Evolutionary conservation across 2,888 invertebrate genomes (phyloP).

Genomic region (Ptychoptera albimana): DNA sequence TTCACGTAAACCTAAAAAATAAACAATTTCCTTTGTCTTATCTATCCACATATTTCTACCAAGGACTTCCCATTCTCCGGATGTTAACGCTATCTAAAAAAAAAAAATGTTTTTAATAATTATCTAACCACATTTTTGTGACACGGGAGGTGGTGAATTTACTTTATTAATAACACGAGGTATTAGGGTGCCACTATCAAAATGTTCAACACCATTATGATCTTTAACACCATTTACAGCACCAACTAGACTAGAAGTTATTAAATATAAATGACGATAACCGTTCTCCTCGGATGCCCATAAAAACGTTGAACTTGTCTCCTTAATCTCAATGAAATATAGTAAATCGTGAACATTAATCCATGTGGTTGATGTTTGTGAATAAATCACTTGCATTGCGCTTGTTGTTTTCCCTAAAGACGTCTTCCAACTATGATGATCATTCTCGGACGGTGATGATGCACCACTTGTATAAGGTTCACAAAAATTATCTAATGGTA

Average conservation of each 20-base stretch:
- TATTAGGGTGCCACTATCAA: constrained; percentile 22
- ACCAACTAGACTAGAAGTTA: constrained; percentile 44
- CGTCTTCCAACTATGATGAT: constrained; percentile 28
- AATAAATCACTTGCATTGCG: constrained; percentile 29
- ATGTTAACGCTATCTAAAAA: constrained; percentile 51
- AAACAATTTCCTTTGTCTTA: constrained; percentile 57
- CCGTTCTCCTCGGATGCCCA: constrained; percentile 91
- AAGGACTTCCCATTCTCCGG: constrained; percentile 88
- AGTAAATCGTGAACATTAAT: constrained; percentile 86
- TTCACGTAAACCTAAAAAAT: constrained; percentile 81
- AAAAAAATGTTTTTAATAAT: neutral
- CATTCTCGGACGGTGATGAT: constrained; percentile 27
- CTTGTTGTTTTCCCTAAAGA: constrained; percentile 24
- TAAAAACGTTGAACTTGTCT: constrained; percentile 46
- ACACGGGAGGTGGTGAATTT: neutral
- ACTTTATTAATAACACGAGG: constrained; percentile 51
- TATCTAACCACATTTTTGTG: neutral
- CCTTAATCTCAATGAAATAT: constrained; percentile 49
- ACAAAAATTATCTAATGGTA: constrained; percentile 64
- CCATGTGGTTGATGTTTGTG: constrained; percentile 59
- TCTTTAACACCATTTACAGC: constrained; percentile 39
- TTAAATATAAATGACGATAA: constrained; percentile 71
- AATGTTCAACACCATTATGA: constrained; percentile 19
- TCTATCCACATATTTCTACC: constrained; percentile 81
- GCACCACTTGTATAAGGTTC: constrained; percentile 31